phyloP scores from a whole-genome alignment of 2,797 vertebrate genomes.

The Acomys russatus region DNA sequence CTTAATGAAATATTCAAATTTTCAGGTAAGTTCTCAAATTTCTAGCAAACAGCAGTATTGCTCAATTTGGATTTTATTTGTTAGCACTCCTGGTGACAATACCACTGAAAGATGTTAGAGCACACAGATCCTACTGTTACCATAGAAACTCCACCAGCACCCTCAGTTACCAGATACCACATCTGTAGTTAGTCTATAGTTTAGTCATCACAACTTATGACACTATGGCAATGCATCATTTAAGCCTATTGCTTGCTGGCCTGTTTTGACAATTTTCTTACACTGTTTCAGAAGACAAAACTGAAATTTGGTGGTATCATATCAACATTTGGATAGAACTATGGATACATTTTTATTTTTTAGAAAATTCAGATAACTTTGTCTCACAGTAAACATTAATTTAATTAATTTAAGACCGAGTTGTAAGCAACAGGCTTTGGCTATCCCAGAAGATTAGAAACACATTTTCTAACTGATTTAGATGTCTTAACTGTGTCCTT shows the following conservation, averaged over 20 bases:
- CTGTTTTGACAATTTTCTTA: constrained; percentile 65
- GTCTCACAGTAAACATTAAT: constrained; percentile 27
- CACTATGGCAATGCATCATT: constrained; percentile 28
- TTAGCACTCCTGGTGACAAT: constrained; percentile 57
- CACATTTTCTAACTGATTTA: constrained; percentile 8
- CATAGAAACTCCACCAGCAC: constrained; percentile 71
- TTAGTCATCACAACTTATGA: constrained; percentile 75
- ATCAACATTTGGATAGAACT: constrained; percentile 2
- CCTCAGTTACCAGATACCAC: constrained; percentile 65
- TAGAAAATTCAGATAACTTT: constrained; percentile 35
- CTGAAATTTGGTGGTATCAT: constrained; percentile 39
- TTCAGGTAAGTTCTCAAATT: constrained; percentile 52
- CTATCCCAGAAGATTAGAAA: constrained; percentile 3
- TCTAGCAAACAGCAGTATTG: constrained; percentile 51
- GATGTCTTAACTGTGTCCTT: neutral
- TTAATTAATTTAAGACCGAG: neutral
- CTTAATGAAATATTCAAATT: constrained; percentile 40
- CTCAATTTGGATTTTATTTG: constrained; percentile 66
- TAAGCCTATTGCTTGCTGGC: constrained; percentile 26
- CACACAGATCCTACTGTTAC: constrained; percentile 67
- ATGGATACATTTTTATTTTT: constrained; percentile 34
- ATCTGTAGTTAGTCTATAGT: constrained; percentile 75
- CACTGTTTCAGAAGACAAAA: constrained; percentile 46
- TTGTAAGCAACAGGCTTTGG: constrained; percentile 50
- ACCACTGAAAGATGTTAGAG: constrained; percentile 24